A percentile compares a stretch with the other conserved stretches of the same genome.
Conservation (phyloP, 2,888 invertebrate genomes). For the Lasius fuliginosus region DNA sequence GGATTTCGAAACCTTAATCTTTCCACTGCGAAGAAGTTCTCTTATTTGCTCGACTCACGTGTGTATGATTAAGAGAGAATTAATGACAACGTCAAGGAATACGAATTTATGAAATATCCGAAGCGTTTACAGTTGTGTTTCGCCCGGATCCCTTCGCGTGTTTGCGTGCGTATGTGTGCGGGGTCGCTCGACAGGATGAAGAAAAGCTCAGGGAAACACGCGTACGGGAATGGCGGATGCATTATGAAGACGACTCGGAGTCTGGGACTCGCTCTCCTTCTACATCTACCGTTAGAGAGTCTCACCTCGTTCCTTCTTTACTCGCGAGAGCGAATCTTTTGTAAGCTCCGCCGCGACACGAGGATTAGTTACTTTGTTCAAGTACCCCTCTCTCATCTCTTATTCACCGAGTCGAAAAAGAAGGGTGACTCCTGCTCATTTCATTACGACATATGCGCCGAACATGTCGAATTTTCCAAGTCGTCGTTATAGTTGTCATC, state of each 20-base stretch:
- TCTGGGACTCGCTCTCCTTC: constrained; percentile 39
- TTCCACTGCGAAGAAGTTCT: not conserved
- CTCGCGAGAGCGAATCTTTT: constrained; percentile 70
- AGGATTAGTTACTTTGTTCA: constrained; percentile 80
- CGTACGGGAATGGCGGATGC: constrained; percentile 66
- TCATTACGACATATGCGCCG: constrained; percentile 66
- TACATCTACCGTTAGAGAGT: constrained; percentile 30
- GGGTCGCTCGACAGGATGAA: constrained; percentile 57
- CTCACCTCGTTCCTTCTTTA: constrained; percentile 46
- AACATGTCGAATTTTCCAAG: constrained; percentile 20
- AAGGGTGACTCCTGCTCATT: constrained; percentile 78
- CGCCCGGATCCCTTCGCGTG: constrained; percentile 7
- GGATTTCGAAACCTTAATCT: not conserved
- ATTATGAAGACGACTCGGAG: constrained; percentile 72
- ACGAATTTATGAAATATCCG: constrained; percentile 25
- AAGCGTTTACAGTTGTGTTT: constrained; percentile 14
- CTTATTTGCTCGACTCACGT: not conserved
- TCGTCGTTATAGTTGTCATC: not conserved
- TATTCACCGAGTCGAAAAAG: constrained; percentile 76
- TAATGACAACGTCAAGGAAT: constrained; percentile 5
- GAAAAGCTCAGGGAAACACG: constrained; percentile 61
- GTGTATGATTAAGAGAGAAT: constrained; percentile 25
- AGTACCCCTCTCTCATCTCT: constrained; percentile 76
- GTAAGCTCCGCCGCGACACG: constrained; percentile 74
- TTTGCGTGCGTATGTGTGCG: constrained; percentile 22